Conservation (phyloP, 2,797 vertebrate species). For the Eleutherodactylus coqui region DNA sequence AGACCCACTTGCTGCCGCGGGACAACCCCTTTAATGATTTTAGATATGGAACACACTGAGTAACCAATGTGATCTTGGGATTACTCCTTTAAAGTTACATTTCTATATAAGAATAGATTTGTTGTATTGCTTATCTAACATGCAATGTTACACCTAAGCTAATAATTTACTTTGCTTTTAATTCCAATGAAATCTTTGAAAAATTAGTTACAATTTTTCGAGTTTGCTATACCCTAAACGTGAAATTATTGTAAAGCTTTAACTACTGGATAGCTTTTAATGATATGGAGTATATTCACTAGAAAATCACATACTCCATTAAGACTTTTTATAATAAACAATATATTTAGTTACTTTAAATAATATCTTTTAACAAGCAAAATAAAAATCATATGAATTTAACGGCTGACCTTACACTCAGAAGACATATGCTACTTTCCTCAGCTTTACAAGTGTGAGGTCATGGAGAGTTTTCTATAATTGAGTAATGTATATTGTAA, state of each 20-base stretch:
- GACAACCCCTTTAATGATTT: too few relatives aligned
- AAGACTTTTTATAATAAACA: constrained; percentile 41
- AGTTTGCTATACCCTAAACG: background rate
- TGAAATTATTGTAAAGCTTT: constrained; percentile 13
- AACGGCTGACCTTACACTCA: background rate
- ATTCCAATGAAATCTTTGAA: background rate
- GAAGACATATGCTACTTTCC: constrained; percentile 17
- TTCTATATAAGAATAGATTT: background rate
- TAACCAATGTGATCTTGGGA: too few relatives aligned
- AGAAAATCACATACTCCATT: constrained; percentile 27
- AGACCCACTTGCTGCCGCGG: too few relatives aligned
- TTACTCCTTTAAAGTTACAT: too few relatives aligned
- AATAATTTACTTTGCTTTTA: background rate
- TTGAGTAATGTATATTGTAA: constrained; percentile 45
- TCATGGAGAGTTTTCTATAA: constrained; percentile 14
- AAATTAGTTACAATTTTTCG: background rate
- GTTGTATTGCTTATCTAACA: background rate
- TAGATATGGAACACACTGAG: too few relatives aligned
- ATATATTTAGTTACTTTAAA: constrained; percentile 25
- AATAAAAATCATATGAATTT: constrained; percentile 1
- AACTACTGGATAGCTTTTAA: constrained; percentile 1
- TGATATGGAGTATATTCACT: background rate
- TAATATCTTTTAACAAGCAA: background rate
- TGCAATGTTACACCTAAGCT: background rate
- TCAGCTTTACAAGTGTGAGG: constrained; percentile 33